Evolutionary conservation across 2,113 vertebrate species (phyloP), one percentile per base, ranked within the genome.

Genomic region (Carassius auratus): DNA sequence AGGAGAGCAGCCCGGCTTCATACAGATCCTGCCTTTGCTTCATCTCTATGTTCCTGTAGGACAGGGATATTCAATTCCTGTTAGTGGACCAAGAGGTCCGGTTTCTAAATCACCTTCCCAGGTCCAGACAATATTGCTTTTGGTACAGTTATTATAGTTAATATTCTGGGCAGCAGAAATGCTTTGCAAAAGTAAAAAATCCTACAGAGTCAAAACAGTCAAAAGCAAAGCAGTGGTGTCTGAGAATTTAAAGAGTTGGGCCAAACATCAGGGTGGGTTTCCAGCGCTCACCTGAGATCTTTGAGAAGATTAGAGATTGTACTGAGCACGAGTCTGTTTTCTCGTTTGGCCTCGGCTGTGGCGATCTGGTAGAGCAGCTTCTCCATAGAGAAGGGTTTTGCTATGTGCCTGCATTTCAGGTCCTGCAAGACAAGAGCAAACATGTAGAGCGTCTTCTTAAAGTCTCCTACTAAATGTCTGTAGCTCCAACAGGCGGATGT

Each of bases 311-410:
- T 91, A 59, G 98, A 97, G 95, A 99, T 97, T 71, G 97, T 96
- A 91, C 95, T 96, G 93, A 99, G 97, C 90, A 97, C 96, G 57
- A 97, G 95, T n/a, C 96, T 95, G 0, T 99, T 99, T 88, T 99
- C 98, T 90, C 98, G 97, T 87, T 99, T 99, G 10, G 97, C 97
- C 92, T 99, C 98, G 0, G 97, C 97, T 4, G 97, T 97, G 90
- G 98, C 98, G 69, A 99, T 97, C 95, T 99, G 98, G 94, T 99
- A 99, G 85, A 99, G 97, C 90, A 99, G 91, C 95, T 99, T 99
- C 93, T 99, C 98, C 97, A 99, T 99, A 81, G 98, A 99, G 92
- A 99, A 99, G 21, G 98, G 97, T 92, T 99, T 99, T 86, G 98
- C 97, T 92, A 99, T 98, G 86, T 92, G 96, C 81, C 98, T 96